Conservation (phyloP, 1,140 invertebrate genomes). For the Ruditapes philippinarum region DNA sequence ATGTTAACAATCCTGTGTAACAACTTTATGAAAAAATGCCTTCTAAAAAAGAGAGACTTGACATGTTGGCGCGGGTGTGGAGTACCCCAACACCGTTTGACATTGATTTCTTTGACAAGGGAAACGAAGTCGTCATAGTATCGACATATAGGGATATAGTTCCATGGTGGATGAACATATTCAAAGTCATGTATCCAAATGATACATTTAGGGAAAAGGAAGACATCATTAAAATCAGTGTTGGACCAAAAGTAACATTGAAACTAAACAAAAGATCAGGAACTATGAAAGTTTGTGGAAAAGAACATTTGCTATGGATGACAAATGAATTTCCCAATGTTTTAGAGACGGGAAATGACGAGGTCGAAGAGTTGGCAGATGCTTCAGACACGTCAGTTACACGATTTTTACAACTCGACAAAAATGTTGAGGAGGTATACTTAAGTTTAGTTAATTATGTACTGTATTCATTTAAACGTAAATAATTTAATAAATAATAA, state of each 20-base stretch:
- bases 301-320: conserved; percentile 83
- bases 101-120: conserved; percentile 84
- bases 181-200: conserved; percentile 78
- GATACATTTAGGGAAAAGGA: conserved; percentile 81
- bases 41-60: conserved; percentile 80
- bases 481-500: too few species aligned
- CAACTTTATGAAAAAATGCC: conserved; percentile 68
- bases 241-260: conserved; percentile 75
- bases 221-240: conserved; percentile 81
- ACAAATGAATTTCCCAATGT: conserved; percentile 81
- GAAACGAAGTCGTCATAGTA: conserved; percentile 80
- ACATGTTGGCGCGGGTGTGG: conserved; percentile 81
- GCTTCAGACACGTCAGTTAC: conserved; percentile 83
- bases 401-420: conserved; percentile 82
- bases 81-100: conserved; percentile 81
- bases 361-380: conserved; percentile 76
- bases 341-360: conserved; percentile 81
- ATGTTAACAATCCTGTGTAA: neutral
- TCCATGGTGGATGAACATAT: conserved; percentile 81
- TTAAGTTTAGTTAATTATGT: too few species aligned
- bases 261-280: conserved; percentile 81
- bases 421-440: conserved; percentile 83
- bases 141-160: conserved; percentile 77
- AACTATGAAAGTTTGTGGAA: conserved; percentile 78
- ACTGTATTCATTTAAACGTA: too few species aligned